Base-by-base conservation (phyloP, 2,113 vertebrate genomes). In the Tretioscincus oriximinensis region DNA sequence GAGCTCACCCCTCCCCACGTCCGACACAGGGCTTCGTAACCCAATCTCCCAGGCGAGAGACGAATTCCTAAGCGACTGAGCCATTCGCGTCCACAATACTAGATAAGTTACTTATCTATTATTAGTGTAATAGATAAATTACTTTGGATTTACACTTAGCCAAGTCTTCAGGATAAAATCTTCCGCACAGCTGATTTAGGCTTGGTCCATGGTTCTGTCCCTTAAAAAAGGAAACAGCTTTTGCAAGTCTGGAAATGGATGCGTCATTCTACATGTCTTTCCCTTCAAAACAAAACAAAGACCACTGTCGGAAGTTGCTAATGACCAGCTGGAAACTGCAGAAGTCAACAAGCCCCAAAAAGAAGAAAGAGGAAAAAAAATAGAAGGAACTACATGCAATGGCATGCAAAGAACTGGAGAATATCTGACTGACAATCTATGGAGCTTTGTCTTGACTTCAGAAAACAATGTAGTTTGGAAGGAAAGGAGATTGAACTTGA, bases 161-260 rank as follows among this genome's bases (percentile, higher is more conserved):
- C 82, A 65, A 81, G 84, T 87, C 92, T 91, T 83, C 89, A 47
- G 77, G 79, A 82, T 47, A 83, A 65, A 81, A 84, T 87, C 92
- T 91, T 83, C 89, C 41, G 77, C 80, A 82, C 92, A 95, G 92
- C 93, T 94, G 94, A 92, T 92, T 91, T 90, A 92, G 92, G 89
- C 86, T 88, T 81, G 86, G 69, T 49, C 68, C 21, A 5, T 41
- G 60, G 20, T 68, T 87, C 83, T 92, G 89, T 87, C 92, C 81
- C 85, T 93, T 79, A 79, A 81, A 75, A 90, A 88, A 95, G 92
- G 92, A 94, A 93, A 85, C 86, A 67, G 85, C 54, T 81, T 2
- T 84, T 86, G 82, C 9, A 79, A 74, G 76, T 76, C 76, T 78
- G 70, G 82, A 84, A 78, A 74, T 49, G 14, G 64, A 74, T 78